Base-by-base conservation (phyloP, 2,888 invertebrate species). In the Augiades crinisus region DNA sequence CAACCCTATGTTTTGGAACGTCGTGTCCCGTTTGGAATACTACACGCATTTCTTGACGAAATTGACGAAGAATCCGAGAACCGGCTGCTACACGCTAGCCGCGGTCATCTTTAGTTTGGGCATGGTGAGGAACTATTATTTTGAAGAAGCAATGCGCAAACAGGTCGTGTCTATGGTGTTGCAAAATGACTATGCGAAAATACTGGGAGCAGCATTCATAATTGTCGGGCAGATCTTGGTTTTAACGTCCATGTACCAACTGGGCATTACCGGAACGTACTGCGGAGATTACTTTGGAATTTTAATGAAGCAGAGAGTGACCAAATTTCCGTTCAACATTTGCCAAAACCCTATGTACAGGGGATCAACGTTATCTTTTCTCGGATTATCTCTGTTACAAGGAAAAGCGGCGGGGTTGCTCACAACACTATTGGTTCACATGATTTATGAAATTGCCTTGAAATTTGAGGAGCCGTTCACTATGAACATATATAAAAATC, bases 221-320 rank as follows among this genome's bases (percentile, higher is more conserved):
- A 21, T 57, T 13, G 7, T 37, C 1, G 61, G 61, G 1, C 55
- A 57, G 13, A 44, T 55, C 8, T 34, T 61, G 10, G 59, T 57
- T 5, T 13, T 60, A 10, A 54, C 53, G 2, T 60, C 60, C 3
- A 61, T 60, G 59, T 59, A 60, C 38, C 52, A 49, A 34, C 47
- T 63, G 21, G 63, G 63, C n/a, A 51, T 63, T 5, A 58, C 49
- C 5, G 63, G 63, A 4, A 63, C 63, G 2, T 61, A 63, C 30
- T 56, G 58, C 19, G 63, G 63, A 2, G 63, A 63, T 46, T 61
- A 63, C 37, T 63, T 63, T 8, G 63, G 63, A 5, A 63, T 63
- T 16, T 45, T 63, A 5, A 63, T 61, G 60, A 55, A 57, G 47
- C 47, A 51, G 5, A 57, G 59, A 33, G 60, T 63, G 6, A 58